These are phyloP conservation scores for Ormyrus pomaceus DNA, from an alignment of 2,888 invertebrate species.

Conservation along the genomic window DNA sequence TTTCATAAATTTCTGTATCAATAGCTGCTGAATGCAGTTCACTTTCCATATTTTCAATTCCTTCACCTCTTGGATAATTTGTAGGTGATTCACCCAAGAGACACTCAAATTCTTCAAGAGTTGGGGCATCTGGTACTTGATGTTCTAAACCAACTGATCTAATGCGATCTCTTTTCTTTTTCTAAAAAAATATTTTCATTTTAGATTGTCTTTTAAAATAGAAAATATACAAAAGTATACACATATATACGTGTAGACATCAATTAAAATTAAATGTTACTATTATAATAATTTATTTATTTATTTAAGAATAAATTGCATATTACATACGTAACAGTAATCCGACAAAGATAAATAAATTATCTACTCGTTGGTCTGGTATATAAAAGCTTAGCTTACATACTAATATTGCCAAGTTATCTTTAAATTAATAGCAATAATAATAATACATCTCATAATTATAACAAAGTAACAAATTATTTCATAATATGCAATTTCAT, in stretches of 20 bases:
- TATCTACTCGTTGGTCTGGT: no score
- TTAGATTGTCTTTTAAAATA: no score
- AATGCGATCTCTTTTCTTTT: conserved; percentile 70
- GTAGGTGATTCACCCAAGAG: conserved; percentile 72
- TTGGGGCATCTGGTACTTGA: conserved; percentile 72
- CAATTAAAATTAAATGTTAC: background rate
- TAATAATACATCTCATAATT: background rate
- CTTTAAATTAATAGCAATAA: background rate
- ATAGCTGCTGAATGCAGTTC: conserved; percentile 73
- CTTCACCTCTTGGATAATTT: conserved; percentile 72
- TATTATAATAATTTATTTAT: background rate
- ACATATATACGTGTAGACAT: background rate
- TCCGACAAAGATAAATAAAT: background rate
- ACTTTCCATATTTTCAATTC: conserved; percentile 73
- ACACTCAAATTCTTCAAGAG: conserved; percentile 73
- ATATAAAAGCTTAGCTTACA: no score
- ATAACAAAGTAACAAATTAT: background rate
- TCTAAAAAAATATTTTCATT: conserved; percentile 19
- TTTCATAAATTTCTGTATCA: conserved; percentile 71
- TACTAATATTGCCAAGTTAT: no score
- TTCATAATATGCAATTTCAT: background rate
- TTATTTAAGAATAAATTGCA: background rate
- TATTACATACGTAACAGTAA: background rate
- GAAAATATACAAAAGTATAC: no score
- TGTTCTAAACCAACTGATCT: conserved; percentile 64